Evolutionary conservation across 2,888 invertebrate genomes (phyloP).

Genomic region (Strigamia crassipes): DNA sequence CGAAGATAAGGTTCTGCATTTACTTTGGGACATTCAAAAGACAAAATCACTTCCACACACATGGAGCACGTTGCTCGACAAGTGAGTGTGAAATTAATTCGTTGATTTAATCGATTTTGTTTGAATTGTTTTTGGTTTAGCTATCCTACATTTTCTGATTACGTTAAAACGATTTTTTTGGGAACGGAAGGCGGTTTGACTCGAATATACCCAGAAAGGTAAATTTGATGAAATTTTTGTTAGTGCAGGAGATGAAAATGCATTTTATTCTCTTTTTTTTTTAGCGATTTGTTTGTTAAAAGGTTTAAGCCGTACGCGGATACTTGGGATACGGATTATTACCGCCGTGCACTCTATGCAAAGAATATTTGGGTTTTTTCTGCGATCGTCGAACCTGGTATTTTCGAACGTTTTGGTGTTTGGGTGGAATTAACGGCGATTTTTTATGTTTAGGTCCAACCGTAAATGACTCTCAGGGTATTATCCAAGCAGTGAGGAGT

Average conservation of each 20-base stretch:
- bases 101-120: neutral
- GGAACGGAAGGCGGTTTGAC: slow-evolving; percentile 53
- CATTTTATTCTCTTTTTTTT: slow-evolving; percentile 49
- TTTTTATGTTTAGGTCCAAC: neutral
- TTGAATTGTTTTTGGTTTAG: slow-evolving; percentile 49
- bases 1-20: slow-evolving; percentile 6
- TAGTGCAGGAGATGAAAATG: slow-evolving; percentile 50
- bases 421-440: neutral
- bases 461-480: slow-evolving; percentile 3
- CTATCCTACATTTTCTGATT: slow-evolving; percentile 15
- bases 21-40: slow-evolving; percentile 46
- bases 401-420: neutral
- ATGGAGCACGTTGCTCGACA: neutral
- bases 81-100: neutral
- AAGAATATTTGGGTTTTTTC: neutral
- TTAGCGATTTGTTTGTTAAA: neutral
- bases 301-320: neutral
- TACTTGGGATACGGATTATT: neutral
- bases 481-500: slow-evolving; percentile 11
- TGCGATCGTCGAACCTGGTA: neutral
- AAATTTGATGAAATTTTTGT: slow-evolving; percentile 56
- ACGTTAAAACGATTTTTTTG: slow-evolving; percentile 46
- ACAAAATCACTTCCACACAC: slow-evolving; percentile 26
- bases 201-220: slow-evolving; percentile 54
- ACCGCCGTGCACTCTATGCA: neutral